Evolutionary conservation across 1,140 invertebrate species (phyloP).

Genomic region (Pygmarrhopalites habei): DNA sequence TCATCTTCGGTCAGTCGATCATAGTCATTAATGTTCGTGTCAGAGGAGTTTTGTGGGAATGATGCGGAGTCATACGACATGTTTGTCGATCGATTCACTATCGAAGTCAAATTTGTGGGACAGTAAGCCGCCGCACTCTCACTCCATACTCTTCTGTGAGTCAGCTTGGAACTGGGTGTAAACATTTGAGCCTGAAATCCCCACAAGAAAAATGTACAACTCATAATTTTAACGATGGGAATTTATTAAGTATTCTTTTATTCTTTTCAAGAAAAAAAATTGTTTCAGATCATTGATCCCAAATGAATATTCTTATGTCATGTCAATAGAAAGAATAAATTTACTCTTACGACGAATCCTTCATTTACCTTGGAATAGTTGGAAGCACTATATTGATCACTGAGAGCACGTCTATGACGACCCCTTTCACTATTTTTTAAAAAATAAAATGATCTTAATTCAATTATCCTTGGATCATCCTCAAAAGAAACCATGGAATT

Average conservation of each 20-base stretch:
- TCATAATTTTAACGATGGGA: too few relatives aligned
- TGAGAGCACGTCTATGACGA: slow-evolving; percentile 14
- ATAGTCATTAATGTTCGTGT: slow-evolving; percentile 18
- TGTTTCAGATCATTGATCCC: too few relatives aligned
- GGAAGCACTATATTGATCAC: slow-evolving; percentile 27
- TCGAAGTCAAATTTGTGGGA: slow-evolving; percentile 13
- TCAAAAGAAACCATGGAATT: not conserved
- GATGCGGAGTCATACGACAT: slow-evolving; percentile 12
- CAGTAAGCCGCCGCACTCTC: slow-evolving; percentile 17
- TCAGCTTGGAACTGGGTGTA: slow-evolving; percentile 12
- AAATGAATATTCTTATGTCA: too few relatives aligned
- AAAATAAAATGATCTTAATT: not conserved
- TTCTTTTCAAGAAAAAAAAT: too few relatives aligned
- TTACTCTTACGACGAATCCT: too few relatives aligned
- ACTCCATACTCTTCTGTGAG: slow-evolving; percentile 20
- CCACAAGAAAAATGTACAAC: too few relatives aligned
- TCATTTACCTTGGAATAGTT: not conserved
- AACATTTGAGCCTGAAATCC: too few relatives aligned
- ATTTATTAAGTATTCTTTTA: too few relatives aligned
- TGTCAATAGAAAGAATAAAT: too few relatives aligned
- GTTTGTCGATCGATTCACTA: slow-evolving; percentile 5
- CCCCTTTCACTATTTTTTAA: not conserved
- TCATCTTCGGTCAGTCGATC: slow-evolving; percentile 27
- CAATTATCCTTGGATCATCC: not conserved
- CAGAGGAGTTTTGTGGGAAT: slow-evolving; percentile 17